These are phyloP conservation scores for Brachionus angularis DNA, from an alignment of 1,140 invertebrate genomes.

Conservation along the genomic window DNA sequence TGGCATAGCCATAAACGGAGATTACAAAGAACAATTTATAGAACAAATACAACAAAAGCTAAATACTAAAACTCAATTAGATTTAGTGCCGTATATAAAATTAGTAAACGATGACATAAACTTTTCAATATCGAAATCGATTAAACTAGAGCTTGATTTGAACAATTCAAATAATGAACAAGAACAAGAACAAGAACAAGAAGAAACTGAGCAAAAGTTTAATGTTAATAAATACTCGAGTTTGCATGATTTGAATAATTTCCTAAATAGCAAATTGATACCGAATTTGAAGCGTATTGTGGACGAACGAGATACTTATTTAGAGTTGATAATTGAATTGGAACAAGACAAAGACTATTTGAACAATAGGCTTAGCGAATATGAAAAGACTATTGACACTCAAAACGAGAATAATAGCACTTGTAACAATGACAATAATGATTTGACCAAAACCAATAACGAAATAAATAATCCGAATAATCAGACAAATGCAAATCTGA, in stretches of 20 bases:
- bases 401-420: too few species aligned
- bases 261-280: slow-evolving; percentile 4
- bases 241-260: slow-evolving; percentile 5
- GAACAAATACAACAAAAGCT: slow-evolving; percentile 38
- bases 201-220: not conserved
- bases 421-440: too few species aligned
- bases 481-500: too few species aligned
- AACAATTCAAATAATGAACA: too few species aligned
- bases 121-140: slow-evolving; percentile 7
- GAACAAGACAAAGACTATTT: slow-evolving; percentile 43
- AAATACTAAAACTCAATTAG: slow-evolving; percentile 1
- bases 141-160: slow-evolving; percentile 9
- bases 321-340: slow-evolving; percentile 33
- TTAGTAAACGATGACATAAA: slow-evolving; percentile 29
- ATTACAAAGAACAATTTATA: slow-evolving; percentile 34
- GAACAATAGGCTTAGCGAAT: slow-evolving; percentile 23
- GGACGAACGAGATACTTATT: slow-evolving; percentile 35
- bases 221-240: not conserved
- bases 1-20: slow-evolving; percentile 34
- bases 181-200: too few species aligned
- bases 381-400: too few species aligned
- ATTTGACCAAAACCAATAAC: too few species aligned
- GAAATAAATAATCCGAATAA: too few species aligned
- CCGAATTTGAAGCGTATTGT: slow-evolving; percentile 16
- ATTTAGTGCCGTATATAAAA: slow-evolving; percentile 21